Evolutionary conservation across 2,113 vertebrate species (phyloP).

Genomic region (Nerophis ophidion): DNA sequence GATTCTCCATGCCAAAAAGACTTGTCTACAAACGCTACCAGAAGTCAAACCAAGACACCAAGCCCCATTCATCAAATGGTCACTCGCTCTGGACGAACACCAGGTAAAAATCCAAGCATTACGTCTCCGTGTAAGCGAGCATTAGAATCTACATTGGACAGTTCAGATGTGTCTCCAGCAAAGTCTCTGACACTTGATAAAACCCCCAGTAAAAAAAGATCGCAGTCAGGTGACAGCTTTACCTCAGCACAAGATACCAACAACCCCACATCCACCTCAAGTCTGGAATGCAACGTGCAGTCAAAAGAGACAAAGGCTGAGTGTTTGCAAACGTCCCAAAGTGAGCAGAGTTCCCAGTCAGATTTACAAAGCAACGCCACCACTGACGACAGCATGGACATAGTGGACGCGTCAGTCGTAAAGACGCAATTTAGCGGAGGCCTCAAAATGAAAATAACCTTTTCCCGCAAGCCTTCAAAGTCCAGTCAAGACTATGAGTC

Average conservation of each 20-base stretch:
- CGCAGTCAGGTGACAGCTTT: conserved; percentile 15
- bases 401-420: conserved; percentile 34
- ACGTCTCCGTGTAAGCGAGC: conserved; percentile 2
- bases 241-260: background rate
- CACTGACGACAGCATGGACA: conserved; percentile 51
- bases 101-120: conserved; percentile 24
- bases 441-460: conserved; percentile 49
- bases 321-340: conserved; percentile 17
- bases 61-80: conserved; percentile 38
- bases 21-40: conserved; percentile 18
- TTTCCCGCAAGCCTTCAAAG: conserved; percentile 47
- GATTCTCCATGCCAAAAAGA: conserved; percentile 8
- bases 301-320: conserved; percentile 6
- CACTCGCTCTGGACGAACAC: conserved; percentile 56
- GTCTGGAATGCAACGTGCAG: background rate
- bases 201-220: conserved; percentile 11
- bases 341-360: conserved; percentile 37
- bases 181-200: background rate
- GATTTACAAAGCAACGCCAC: conserved; percentile 51
- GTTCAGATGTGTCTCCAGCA: conserved; percentile 13
- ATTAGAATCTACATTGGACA: background rate
- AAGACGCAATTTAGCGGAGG: conserved; percentile 37
- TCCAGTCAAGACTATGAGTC: background rate
- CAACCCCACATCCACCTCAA: background rate
- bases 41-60: conserved; percentile 30